Percentiles rank a stretch among this genome's conserved stretches.
Conservation (phyloP, 2,797 vertebrate genomes). For the Pseudopleuronectes americanus region DNA sequence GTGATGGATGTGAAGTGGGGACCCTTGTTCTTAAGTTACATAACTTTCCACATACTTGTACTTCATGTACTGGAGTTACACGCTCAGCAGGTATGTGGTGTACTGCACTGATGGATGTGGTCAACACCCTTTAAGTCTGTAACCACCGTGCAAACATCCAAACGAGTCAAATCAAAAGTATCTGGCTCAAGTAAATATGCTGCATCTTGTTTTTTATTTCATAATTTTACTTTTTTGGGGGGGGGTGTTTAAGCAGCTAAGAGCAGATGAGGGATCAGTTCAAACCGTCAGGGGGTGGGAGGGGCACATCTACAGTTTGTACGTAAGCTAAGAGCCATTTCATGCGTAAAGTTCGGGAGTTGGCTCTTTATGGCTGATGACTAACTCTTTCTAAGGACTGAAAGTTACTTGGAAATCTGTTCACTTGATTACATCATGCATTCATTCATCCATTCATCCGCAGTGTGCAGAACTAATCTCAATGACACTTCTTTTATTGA, state of each 20-base stretch:
- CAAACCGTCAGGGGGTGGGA: not conserved
- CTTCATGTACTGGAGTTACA: conserved; percentile 31
- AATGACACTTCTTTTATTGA: too few relatives aligned
- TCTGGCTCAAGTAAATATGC: too few relatives aligned
- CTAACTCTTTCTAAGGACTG: not conserved
- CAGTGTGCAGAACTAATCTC: too few relatives aligned
- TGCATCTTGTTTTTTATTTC: too few relatives aligned
- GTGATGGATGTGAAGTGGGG: too few relatives aligned
- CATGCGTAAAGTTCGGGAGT: not conserved
- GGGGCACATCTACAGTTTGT: not conserved
- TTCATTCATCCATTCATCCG: not conserved
- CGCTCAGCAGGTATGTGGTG: not conserved
- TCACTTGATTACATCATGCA: not conserved
- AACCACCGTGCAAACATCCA: not conserved
- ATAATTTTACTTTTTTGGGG: too few relatives aligned
- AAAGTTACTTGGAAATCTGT: not conserved
- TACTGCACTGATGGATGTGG: not conserved
- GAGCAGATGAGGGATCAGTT: too few relatives aligned
- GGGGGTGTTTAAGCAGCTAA: too few relatives aligned
- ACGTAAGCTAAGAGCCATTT: not conserved
- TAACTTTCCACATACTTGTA: conserved; percentile 31
- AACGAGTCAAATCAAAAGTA: not conserved
- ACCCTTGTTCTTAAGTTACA: conserved; percentile 9
- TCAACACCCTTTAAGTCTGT: not conserved
- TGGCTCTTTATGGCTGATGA: not conserved